phyloP scores from a whole-genome alignment of 2,797 vertebrate species.

The Pelodytes ibericus region DNA sequence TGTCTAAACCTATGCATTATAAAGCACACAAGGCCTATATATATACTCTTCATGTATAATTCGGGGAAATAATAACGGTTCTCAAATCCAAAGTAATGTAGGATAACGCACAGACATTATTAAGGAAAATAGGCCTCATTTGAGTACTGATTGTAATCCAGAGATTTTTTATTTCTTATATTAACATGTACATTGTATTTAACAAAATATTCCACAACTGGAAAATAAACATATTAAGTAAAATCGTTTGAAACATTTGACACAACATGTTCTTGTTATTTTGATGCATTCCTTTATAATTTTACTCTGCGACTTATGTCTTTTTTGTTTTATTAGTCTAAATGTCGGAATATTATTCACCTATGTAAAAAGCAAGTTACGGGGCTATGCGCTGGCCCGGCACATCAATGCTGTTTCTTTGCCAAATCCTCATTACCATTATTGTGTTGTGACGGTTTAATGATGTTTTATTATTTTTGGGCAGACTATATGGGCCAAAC shows the following conservation, averaged over 20 bases:
- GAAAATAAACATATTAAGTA: conserved; percentile 21
- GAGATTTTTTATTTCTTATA: neutral
- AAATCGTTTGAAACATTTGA: neutral
- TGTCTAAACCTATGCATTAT: neutral
- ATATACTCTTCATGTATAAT: too few species aligned
- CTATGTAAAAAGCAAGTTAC: too few species aligned
- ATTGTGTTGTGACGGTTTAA: too few species aligned
- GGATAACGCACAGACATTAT: neutral
- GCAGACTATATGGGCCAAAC: too few species aligned
- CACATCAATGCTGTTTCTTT: too few species aligned
- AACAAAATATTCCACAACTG: neutral
- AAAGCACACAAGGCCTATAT: conserved; percentile 4
- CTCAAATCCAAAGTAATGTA: neutral
- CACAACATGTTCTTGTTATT: neutral
- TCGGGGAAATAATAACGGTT: too few species aligned
- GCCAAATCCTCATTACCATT: too few species aligned
- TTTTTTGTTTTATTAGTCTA: too few species aligned
- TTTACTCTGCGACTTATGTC: neutral
- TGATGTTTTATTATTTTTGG: too few species aligned
- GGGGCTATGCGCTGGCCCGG: too few species aligned
- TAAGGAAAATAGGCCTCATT: neutral
- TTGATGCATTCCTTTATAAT: neutral
- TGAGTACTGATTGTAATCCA: neutral
- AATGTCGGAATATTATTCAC: too few species aligned
- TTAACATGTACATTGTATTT: conserved; percentile 10